Conservation (phyloP, 2,113 vertebrate species). For the Epinephelus lanceolatus region DNA sequence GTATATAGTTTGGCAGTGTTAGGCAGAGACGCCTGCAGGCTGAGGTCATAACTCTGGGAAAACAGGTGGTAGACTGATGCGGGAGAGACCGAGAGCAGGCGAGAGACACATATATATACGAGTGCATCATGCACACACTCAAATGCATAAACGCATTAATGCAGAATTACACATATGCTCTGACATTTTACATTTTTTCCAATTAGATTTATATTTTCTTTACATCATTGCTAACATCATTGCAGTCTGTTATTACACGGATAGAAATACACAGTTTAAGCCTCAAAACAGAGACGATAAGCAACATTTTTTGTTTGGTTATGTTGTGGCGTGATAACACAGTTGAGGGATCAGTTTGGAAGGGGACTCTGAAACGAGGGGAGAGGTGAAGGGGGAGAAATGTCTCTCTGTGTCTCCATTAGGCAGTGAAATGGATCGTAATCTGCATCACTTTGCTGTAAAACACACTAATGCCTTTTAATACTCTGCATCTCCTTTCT, state of each 20-base stretch:
- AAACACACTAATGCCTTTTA: slow-evolving; percentile 62
- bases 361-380: slow-evolving; percentile 22
- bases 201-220: background rate
- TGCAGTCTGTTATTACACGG: background rate
- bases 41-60: slow-evolving; percentile 80
- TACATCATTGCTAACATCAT: background rate
- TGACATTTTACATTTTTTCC: background rate
- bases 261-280: background rate
- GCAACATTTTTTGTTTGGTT: background rate
- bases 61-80: slow-evolving; percentile 80
- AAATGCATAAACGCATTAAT: slow-evolving; percentile 7
- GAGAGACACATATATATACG: slow-evolving; percentile 21
- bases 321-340: background rate
- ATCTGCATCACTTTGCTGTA: slow-evolving; percentile 44
- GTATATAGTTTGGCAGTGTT: slow-evolving; percentile 76
- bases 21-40: slow-evolving; percentile 71
- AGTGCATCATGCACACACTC: slow-evolving; percentile 12
- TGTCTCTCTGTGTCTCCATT: slow-evolving; percentile 39
- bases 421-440: slow-evolving; percentile 57
- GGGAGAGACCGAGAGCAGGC: slow-evolving; percentile 17
- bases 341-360: background rate
- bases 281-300: background rate
- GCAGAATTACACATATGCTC: slow-evolving; percentile 19
- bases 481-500: slow-evolving; percentile 18
- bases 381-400: slow-evolving; percentile 29